phyloP scores from a whole-genome alignment of 2,113 vertebrate genomes.

The Scalopus aquaticus region DNA sequence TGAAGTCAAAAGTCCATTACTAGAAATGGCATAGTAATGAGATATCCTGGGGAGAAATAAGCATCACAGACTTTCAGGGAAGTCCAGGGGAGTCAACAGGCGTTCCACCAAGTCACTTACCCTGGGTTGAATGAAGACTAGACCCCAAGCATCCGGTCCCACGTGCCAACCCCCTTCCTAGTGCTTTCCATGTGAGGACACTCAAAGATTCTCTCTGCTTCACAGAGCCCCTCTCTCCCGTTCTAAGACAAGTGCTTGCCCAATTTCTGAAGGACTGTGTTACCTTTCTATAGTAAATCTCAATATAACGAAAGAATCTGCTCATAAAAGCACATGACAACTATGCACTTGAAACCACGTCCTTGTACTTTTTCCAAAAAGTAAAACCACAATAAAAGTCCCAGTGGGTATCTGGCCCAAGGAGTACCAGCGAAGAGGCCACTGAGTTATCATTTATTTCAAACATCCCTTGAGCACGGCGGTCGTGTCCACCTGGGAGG shows the following conservation, averaged over 20 bases:
- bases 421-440: neutral
- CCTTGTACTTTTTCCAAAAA: conserved; percentile 23
- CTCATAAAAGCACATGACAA: neutral
- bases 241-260: neutral
- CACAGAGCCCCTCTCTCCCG: neutral
- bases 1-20: neutral
- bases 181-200: neutral
- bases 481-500: neutral
- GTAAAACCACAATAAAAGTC: neutral
- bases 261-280: neutral
- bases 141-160: neutral
- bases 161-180: neutral
- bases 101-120: neutral
- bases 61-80: neutral
- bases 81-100: neutral
- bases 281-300: neutral
- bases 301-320: neutral
- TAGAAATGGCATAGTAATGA: neutral
- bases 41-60: neutral
- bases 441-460: neutral
- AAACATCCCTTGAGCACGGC: neutral
- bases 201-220: neutral
- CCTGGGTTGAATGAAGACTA: neutral
- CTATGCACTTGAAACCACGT: neutral
- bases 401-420: neutral